A percentile compares a stretch with the other conserved stretches of the same genome.
These are phyloP conservation scores for Lycocerus yunnanus DNA, from an alignment of 2,888 invertebrate genomes.

Conservation along the genomic window DNA sequence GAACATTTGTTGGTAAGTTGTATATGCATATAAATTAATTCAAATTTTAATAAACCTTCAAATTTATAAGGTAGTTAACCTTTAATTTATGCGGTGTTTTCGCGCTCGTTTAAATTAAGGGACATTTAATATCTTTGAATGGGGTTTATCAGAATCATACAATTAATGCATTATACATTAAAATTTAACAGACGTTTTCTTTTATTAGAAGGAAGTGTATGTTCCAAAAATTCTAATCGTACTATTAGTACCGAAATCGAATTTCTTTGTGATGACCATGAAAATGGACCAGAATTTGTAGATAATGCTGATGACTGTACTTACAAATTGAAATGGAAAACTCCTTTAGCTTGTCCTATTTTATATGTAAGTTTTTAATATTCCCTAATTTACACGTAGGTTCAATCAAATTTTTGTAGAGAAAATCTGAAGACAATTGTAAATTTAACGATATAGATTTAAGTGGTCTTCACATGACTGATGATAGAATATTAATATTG, in stretches of 20 bases:
- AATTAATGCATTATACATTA: neutral
- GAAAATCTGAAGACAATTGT: neutral
- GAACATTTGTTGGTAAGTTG: conserved; percentile 21
- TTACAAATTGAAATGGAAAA: conserved; percentile 36
- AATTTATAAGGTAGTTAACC: too few species aligned
- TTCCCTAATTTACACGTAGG: neutral
- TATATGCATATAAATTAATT: too few species aligned
- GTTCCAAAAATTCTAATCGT: conserved; percentile 4
- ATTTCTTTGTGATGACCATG: conserved; percentile 36
- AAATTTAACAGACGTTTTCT: neutral
- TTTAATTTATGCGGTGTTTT: too few species aligned
- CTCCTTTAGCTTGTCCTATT: conserved; percentile 38
- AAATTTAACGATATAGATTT: neutral
- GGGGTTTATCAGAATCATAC: neutral
- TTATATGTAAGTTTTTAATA: conserved; percentile 21
- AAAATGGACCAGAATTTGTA: conserved; percentile 36
- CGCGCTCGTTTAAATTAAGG: too few species aligned
- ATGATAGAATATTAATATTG: neutral
- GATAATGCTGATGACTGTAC: conserved; percentile 26
- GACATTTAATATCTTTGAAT: too few species aligned
- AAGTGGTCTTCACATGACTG: neutral
- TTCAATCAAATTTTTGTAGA: neutral
- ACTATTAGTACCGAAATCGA: conserved; percentile 35
- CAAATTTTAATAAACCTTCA: too few species aligned
- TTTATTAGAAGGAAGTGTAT: conserved; percentile 18